Evolutionary conservation across 1,140 invertebrate genomes (phyloP).

Genomic region (Bactericera cockerelli): DNA sequence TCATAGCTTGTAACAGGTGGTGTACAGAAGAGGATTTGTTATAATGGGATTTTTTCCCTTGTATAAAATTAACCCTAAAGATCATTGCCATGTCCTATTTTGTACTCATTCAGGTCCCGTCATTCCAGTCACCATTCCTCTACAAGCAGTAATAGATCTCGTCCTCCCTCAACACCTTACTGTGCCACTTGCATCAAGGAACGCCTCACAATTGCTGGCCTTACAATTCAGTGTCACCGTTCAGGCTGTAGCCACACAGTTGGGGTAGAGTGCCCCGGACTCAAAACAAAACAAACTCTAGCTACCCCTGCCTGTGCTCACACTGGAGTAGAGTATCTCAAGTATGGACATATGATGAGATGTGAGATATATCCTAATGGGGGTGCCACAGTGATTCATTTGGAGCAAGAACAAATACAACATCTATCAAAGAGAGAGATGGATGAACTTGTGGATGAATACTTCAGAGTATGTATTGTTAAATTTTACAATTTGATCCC

Average conservation of each 20-base stretch:
- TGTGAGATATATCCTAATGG: constrained; percentile 91
- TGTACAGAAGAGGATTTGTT: no score
- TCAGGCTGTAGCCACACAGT: not conserved
- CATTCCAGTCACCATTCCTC: constrained; percentile 8
- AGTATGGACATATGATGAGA: constrained; percentile 59
- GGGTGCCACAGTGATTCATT: constrained; percentile 78
- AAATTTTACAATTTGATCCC: no score
- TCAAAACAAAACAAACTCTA: not conserved
- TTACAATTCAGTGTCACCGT: not conserved
- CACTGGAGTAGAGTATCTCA: constrained; percentile 39
- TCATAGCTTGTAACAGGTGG: no score
- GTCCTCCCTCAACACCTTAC: not conserved
- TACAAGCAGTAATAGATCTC: not conserved
- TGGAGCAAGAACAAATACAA: constrained; percentile 84
- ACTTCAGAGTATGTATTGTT: constrained; percentile 61
- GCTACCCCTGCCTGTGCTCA: not conserved
- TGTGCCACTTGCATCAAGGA: constrained; percentile 1
- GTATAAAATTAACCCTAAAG: no score
- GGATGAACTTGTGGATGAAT: constrained; percentile 73
- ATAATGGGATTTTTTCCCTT: no score
- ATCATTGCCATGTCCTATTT: no score
- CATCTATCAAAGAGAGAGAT: constrained; percentile 55
- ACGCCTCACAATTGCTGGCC: not conserved
- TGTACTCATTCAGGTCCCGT: not conserved
- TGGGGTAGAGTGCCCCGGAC: not conserved